A percentile compares a stretch with the other conserved stretches of the same genome.
phyloP scores from a whole-genome alignment of 2,797 vertebrate species.

The Tauraco hartlaubi region DNA sequence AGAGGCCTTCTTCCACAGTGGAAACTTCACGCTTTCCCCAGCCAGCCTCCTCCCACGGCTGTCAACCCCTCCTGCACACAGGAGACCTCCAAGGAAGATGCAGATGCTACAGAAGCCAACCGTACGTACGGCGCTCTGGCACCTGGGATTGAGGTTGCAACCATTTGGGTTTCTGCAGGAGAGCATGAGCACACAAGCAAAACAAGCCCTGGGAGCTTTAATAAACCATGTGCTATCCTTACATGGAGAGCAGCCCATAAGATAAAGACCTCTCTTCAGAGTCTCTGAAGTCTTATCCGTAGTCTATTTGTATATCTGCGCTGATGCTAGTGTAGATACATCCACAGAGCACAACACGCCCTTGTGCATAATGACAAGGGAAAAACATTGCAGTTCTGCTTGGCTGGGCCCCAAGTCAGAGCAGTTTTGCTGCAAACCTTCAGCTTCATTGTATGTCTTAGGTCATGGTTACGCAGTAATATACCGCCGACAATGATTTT shows the following conservation, averaged over 20 bases:
- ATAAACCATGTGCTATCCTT: accelerated
- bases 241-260: constrained; percentile 36
- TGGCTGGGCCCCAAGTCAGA: neutral
- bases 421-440: neutral
- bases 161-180: neutral
- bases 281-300: constrained; percentile 6
- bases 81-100: neutral
- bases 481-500: neutral
- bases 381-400: neutral
- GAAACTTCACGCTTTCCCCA: neutral
- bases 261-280: constrained; percentile 34
- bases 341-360: neutral
- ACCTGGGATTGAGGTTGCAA: neutral
- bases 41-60: neutral
- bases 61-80: accelerated
- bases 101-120: neutral
- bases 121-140: accelerated
- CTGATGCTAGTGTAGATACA: neutral
- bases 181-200: constrained; percentile 13
- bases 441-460: neutral
- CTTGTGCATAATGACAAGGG: neutral
- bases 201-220: neutral
- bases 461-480: neutral
- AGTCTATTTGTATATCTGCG: neutral
- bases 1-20: accelerated